Evolutionary conservation across 1,140 invertebrate species (phyloP).

Genomic region (Polypedilum vanderplanki): DNA sequence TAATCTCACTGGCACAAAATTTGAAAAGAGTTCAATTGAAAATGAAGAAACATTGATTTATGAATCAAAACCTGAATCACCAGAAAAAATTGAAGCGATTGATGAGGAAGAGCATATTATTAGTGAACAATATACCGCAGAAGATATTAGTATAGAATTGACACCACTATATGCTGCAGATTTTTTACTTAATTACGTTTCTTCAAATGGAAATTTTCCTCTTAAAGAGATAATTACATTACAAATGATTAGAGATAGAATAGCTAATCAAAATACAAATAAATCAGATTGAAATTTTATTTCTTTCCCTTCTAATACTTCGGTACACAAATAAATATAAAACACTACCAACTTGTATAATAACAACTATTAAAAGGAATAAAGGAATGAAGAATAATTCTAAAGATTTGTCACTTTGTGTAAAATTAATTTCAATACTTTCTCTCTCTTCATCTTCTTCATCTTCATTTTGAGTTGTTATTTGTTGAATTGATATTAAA

Average conservation of each 20-base stretch:
- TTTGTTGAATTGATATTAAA: background rate
- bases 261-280: background rate
- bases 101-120: background rate
- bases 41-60: background rate
- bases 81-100: background rate
- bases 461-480: background rate
- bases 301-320: background rate
- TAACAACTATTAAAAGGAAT: background rate
- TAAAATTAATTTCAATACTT: background rate
- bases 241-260: background rate
- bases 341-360: background rate
- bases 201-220: background rate
- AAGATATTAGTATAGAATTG: background rate
- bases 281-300: background rate
- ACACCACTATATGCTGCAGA: background rate
- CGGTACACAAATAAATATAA: constrained; percentile 9
- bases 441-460: background rate
- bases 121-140: background rate
- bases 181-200: background rate
- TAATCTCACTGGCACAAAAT: background rate
- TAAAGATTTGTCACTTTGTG: background rate
- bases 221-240: background rate
- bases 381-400: constrained; percentile 21
- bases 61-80: background rate
- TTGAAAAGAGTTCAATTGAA: background rate